Evolutionary conservation across 2,797 vertebrate genomes (phyloP).

Genomic region (Aulostomus chinensis): DNA sequence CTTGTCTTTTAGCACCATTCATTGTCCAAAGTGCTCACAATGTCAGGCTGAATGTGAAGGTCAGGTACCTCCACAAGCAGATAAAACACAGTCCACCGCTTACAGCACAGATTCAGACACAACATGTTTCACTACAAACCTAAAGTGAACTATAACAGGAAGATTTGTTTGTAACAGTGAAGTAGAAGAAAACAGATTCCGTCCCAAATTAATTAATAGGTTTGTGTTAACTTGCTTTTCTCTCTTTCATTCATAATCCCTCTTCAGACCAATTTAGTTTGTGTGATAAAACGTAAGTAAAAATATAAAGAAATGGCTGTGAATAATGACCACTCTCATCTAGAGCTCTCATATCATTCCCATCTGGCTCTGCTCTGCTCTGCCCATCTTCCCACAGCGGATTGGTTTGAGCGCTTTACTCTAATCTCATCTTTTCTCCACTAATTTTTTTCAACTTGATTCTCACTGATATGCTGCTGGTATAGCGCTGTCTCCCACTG

Average conservation of each 20-base stretch:
- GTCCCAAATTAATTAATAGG: background rate
- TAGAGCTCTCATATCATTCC: constrained; percentile 35
- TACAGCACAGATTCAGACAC: background rate
- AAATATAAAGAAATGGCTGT: constrained; percentile 36
- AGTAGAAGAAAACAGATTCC: background rate
- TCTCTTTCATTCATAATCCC: constrained; percentile 18
- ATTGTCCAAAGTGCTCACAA: constrained; percentile 34
- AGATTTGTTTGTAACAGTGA: background rate
- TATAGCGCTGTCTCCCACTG: constrained; percentile 29
- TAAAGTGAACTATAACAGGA: background rate
- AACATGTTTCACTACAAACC: background rate
- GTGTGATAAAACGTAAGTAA: constrained; percentile 23
- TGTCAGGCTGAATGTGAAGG: constrained; percentile 26
- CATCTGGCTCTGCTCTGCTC: constrained; percentile 36
- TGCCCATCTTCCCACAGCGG: constrained; percentile 39
- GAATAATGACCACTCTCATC: constrained; percentile 41
- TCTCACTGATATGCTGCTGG: constrained; percentile 28
- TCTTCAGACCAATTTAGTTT: constrained; percentile 15
- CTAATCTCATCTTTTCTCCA: constrained; percentile 35
- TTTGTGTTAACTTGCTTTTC: too few relatives aligned
- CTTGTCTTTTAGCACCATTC: constrained; percentile 34
- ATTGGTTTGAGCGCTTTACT: constrained; percentile 29
- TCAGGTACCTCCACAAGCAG: constrained; percentile 15
- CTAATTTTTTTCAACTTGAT: constrained; percentile 24
- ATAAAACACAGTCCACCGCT: constrained; percentile 1